Base-by-base conservation (phyloP, 2,797 vertebrate species). In the Nasua narica region DNA sequence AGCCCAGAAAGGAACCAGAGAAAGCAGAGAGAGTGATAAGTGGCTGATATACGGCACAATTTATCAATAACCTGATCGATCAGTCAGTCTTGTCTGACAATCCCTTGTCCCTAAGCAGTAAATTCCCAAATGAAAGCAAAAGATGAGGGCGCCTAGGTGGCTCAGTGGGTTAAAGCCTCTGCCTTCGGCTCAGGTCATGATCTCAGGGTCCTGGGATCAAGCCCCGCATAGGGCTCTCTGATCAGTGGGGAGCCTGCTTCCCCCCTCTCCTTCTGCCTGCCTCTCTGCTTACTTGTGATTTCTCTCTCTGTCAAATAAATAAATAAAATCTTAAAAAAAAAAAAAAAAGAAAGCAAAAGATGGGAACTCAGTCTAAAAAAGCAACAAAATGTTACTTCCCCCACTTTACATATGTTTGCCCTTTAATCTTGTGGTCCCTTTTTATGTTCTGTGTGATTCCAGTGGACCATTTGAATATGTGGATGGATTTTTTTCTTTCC, bases 341-440 rank as follows among this genome's bases (percentile, higher is more conserved):
- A n/a, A n/a, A n/a, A n/a, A 95, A 87, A 4, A 78, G 21, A 91
- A 95, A 94, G 19, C 12, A 46, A 37, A 91, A 74, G 18, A 62
- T 18, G 7, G 67, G 76, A 65, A 92, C 5, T 60, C 37, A 76
- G 11, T 60, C 48, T 81, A 48, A 89, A 91, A 96, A 32, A 89
- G 50, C 46, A 85, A 87, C 32, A 87, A 40, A 69, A 77, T 69
- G 23, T 83, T 67, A 82, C 92, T 96, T 93, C 29, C 86, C 32
- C 3, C 27, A 72, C 35, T 88, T 70, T 56, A 70, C 29, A 43
- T 12, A 21, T 46, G 65, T 54, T 90, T 94, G 50, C 23, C n/a
- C 89, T 97, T 94, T 95, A 81, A 92, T 94, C 56, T 93, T 11
- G 13, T 13, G 32, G 37, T 62, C 54, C 19, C 87, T 96, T 97